Evolutionary conservation across 2,113 vertebrate species (phyloP), one percentile per base, ranked within the genome.

Genomic region (Fulica atra): DNA sequence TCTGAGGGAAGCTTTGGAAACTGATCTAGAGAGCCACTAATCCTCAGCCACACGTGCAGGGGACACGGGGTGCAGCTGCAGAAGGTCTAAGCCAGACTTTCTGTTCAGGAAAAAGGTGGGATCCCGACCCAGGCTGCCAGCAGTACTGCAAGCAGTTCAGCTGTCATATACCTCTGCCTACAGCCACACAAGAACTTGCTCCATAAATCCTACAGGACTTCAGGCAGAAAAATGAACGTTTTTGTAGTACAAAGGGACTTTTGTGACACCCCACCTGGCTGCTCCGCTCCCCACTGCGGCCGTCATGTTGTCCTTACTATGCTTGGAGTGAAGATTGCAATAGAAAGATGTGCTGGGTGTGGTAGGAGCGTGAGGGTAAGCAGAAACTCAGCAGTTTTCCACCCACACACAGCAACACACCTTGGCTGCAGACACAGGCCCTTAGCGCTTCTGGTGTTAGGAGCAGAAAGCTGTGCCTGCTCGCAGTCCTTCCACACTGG

Each of bases 341-440:
- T 51, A 53, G n/a, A 28, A 51, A 14, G 88, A 63, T 78, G 35
- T 65, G 38, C 65, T 64, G 81, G 95, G 92, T 90, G 95, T 80
- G 94, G 92, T 60, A 42, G 82, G 48, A 92, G 76, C 10, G 5
- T 35, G 56, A 80, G 50, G 40, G 36, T 21, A 86, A 46, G 68
- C 74, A 65, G 63, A 63, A 88, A 64, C 46, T 71, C 35, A 7
- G 69, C 53, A 81, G 3, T 89, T 94, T 91, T 81, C 38, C 63
- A 70, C 90, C 61, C 78, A 53, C 96, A 6, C 61, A 15, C 14
- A 64, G 10, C 25, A 53, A 13, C 86, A 56, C 81, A 16, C 64
- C 74, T 81, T 56, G 26, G 24, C 54, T 56, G 14, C 56, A 42
- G 83, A 53, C 60, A 7, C 3, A 1, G 26, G 26, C 33, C 29